These are phyloP conservation scores for Rallus crepitans DNA, from an alignment of 2,797 vertebrate genomes.

Conservation along the genomic window DNA sequence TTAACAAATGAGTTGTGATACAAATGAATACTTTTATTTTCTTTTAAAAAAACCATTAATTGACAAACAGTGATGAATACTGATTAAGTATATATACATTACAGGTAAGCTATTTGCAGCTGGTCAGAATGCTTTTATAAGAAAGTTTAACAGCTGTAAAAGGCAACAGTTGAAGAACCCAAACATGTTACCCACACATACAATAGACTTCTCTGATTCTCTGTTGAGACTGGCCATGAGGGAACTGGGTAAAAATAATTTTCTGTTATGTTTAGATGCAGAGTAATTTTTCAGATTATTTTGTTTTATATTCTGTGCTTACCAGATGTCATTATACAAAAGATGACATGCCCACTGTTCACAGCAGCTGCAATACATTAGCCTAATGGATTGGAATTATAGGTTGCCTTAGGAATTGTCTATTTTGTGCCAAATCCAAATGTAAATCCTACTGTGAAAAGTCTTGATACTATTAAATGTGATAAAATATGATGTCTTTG, in stretches of 20 bases:
- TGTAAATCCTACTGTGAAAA: constrained; percentile 68
- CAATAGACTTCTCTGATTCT: not conserved
- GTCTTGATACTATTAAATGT: constrained; percentile 64
- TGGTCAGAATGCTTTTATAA: not conserved
- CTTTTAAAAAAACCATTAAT: not conserved
- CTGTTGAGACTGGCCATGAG: not conserved
- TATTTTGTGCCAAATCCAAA: constrained; percentile 70
- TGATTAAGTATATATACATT: not conserved
- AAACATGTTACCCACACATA: not conserved
- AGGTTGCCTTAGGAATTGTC: constrained; percentile 68
- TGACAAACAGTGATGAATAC: not conserved
- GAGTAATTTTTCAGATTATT: constrained; percentile 56
- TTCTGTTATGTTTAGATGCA: not conserved
- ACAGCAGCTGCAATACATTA: constrained; percentile 77
- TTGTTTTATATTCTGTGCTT: constrained; percentile 60
- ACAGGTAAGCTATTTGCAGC: not conserved
- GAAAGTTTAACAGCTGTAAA: not conserved
- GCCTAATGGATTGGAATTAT: constrained; percentile 78
- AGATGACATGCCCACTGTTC: constrained; percentile 65
- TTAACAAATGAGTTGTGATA: not conserved
- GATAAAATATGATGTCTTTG: constrained; percentile 56
- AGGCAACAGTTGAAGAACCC: not conserved
- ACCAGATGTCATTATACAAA: constrained; percentile 60
- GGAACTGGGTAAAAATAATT: not conserved
- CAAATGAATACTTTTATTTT: not conserved